Evolutionary conservation across 2,113 vertebrate species (phyloP).

Genomic region (Ranitomeya variabilis): DNA sequence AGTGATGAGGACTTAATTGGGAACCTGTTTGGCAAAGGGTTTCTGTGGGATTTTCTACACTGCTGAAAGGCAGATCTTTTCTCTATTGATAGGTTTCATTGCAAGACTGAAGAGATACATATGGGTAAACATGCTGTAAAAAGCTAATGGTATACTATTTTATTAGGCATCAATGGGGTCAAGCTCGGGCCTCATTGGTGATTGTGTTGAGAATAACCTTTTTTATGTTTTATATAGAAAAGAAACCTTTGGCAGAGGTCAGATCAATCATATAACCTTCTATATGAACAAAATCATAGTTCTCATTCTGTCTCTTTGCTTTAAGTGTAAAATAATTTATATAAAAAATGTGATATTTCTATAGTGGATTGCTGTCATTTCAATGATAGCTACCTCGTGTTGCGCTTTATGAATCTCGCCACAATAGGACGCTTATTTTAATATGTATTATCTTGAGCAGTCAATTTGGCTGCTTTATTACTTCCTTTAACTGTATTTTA

Average conservation of each 20-base stretch:
- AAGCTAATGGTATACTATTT: not conserved
- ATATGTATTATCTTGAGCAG: not conserved
- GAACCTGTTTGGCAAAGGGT: not conserved
- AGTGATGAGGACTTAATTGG: not conserved
- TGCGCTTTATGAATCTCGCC: not conserved
- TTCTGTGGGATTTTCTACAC: not conserved
- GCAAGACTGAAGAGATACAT: not conserved
- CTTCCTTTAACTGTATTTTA: not conserved
- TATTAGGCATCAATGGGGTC: not conserved
- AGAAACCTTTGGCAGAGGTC: not conserved
- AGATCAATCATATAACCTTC: not conserved
- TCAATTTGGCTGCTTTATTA: not conserved
- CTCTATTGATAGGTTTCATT: not conserved
- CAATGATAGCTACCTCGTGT: not conserved
- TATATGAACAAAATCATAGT: not conserved
- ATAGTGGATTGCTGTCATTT: not conserved
- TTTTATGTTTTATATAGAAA: not conserved
- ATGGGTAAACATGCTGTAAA: not conserved
- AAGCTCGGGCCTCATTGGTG: not conserved
- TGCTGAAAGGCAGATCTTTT: not conserved
- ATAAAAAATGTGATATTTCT: too few relatives aligned
- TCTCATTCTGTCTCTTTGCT: not conserved
- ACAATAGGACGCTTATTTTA: not conserved
- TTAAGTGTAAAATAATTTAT: not conserved
- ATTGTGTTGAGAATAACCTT: not conserved